Evolutionary conservation across 2,797 vertebrate genomes (phyloP).

Genomic region (Labroides dimidiatus): DNA sequence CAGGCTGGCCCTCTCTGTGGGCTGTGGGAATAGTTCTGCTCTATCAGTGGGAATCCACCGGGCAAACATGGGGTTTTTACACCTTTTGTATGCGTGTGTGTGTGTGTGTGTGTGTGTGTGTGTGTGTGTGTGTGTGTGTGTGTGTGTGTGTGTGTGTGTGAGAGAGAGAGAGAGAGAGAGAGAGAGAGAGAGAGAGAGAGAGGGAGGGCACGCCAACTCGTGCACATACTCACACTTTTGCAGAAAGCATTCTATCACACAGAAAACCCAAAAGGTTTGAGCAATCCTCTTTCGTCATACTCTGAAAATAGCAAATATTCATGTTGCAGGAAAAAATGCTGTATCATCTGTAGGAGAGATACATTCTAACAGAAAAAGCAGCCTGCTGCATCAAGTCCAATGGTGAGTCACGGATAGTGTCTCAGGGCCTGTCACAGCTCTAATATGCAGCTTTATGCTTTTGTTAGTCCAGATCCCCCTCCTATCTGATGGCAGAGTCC

Average conservation of each 20-base stretch:
- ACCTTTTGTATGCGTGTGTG: slow-evolving; percentile 34
- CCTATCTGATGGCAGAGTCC: slow-evolving; percentile 31
- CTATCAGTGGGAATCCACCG: slow-evolving; percentile 49
- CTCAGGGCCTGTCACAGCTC: slow-evolving; percentile 17
- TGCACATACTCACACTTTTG: slow-evolving; percentile 11
- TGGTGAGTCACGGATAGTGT: slow-evolving; percentile 13
- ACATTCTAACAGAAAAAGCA: background rate
- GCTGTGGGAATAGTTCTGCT: slow-evolving; percentile 60
- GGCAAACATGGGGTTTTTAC: slow-evolving; percentile 47
- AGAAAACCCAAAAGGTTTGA: slow-evolving; percentile 15
- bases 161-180: no score
- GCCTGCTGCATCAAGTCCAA: slow-evolving; percentile 3
- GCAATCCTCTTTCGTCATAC: slow-evolving; percentile 18
- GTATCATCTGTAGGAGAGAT: background rate
- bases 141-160: no score
- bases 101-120: no score
- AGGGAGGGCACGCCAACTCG: background rate
- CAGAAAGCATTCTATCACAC: slow-evolving; percentile 22
- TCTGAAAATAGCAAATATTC: slow-evolving; percentile 23
- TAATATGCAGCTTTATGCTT: slow-evolving; percentile 18
- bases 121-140: no score
- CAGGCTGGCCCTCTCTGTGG: slow-evolving; percentile 51
- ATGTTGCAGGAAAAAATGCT: slow-evolving; percentile 21
- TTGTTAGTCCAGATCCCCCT: slow-evolving; percentile 13
- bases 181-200: no score